Evolutionary conservation across 2,888 invertebrate genomes (phyloP).

Genomic region (Pyrocoelia pectoralis): DNA sequence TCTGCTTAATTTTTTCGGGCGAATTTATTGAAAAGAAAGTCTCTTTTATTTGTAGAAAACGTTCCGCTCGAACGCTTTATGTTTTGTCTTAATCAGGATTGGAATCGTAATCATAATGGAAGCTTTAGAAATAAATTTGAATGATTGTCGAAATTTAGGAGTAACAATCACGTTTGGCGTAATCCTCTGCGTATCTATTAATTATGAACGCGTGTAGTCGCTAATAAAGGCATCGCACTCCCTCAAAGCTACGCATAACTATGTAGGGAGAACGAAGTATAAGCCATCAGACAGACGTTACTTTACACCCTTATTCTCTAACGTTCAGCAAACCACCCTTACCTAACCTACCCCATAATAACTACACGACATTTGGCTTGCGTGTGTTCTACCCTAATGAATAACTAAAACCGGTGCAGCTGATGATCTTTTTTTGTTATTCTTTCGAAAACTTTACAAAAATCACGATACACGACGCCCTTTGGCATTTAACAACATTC

Average conservation of each 20-base stretch:
- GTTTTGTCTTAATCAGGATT: neutral
- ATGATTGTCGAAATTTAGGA: neutral
- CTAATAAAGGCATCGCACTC: conserved; percentile 30
- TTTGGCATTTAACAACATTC: no score
- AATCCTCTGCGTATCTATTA: conserved; percentile 31
- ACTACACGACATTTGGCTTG: conserved; percentile 48
- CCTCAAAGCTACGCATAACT: conserved; percentile 25
- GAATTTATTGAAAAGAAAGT: conserved; percentile 1
- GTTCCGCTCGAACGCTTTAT: neutral
- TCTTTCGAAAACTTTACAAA: conserved; percentile 16
- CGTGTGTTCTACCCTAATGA: conserved; percentile 46
- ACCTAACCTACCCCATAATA: conserved; percentile 48
- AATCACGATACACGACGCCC: no score
- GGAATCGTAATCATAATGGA: no score
- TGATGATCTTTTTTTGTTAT: conserved; percentile 38
- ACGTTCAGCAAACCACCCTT: conserved; percentile 34
- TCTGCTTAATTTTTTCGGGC: conserved; percentile 3
- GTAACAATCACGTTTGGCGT: conserved; percentile 27
- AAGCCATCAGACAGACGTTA: conserved; percentile 33
- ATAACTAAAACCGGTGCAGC: conserved; percentile 42
- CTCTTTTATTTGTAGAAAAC: no score
- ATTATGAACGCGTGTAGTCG: conserved; percentile 34
- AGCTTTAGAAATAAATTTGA: neutral
- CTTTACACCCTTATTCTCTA: conserved; percentile 19
- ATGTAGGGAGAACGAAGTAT: conserved; percentile 15